Conservation (phyloP, 2,113 vertebrate genomes). For the Brachypteracias leptosomus region DNA sequence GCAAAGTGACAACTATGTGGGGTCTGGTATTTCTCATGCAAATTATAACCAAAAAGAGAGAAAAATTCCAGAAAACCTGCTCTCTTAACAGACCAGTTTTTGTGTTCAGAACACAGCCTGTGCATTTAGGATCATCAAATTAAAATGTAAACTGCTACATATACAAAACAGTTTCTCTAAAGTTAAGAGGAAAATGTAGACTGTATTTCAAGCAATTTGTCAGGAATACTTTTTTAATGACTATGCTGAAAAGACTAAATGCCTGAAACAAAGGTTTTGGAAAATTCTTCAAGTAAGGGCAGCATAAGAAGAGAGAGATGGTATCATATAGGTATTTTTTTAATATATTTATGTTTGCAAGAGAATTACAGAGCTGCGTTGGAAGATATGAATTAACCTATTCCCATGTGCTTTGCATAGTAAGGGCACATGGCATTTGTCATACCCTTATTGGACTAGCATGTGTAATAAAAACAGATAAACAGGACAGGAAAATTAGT, state of each 20-base stretch:
- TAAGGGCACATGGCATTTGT: slow-evolving; percentile 22
- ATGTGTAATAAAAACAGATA: slow-evolving; percentile 60
- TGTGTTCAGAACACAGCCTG: slow-evolving; percentile 55
- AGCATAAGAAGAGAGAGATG: not conserved
- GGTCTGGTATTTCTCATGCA: slow-evolving; percentile 68
- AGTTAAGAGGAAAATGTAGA: slow-evolving; percentile 36
- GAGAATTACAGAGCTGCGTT: not conserved
- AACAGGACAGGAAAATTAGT: slow-evolving; percentile 68
- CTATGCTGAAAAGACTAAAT: slow-evolving; percentile 52
- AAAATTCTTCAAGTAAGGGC: slow-evolving; percentile 28
- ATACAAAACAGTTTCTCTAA: slow-evolving; percentile 10
- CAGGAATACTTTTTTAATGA: slow-evolving; percentile 56
- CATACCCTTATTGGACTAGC: slow-evolving; percentile 16
- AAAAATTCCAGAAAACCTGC: slow-evolving; percentile 39
- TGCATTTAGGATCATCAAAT: slow-evolving; percentile 56
- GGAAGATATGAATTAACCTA: slow-evolving; percentile 18
- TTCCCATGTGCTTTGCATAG: slow-evolving; percentile 19
- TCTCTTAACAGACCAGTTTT: slow-evolving; percentile 40
- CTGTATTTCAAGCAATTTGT: slow-evolving; percentile 58
- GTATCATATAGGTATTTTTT: not conserved
- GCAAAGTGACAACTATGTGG: slow-evolving; percentile 67
- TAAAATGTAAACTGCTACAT: slow-evolving; percentile 44
- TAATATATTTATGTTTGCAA: slow-evolving; percentile 41
- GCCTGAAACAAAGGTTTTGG: slow-evolving; percentile 31
- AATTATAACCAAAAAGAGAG: slow-evolving; percentile 53